These are phyloP conservation scores for Tauraco hartlaubi DNA, from an alignment of 2,797 vertebrate genomes.

Conservation along the genomic window DNA sequence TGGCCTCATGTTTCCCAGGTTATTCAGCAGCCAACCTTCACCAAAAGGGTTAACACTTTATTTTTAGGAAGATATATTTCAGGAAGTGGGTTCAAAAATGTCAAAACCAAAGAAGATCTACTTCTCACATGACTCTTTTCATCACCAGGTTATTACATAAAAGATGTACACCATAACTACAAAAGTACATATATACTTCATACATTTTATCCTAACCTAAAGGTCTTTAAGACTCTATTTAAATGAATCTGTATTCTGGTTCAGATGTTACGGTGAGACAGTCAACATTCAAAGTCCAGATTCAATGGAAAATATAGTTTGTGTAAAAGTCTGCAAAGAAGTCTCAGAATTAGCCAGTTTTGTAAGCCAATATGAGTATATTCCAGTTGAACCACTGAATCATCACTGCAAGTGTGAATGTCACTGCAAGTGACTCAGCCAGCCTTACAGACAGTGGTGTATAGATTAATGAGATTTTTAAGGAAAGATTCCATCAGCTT, in stretches of 20 bases:
- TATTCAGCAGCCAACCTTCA: background rate
- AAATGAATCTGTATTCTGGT: background rate
- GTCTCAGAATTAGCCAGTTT: background rate
- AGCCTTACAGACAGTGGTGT: background rate
- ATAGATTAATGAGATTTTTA: background rate
- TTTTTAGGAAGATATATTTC: background rate
- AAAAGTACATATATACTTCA: background rate
- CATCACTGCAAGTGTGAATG: background rate
- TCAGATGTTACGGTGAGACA: background rate
- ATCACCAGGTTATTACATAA: background rate
- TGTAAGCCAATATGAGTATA: background rate
- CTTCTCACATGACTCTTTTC: background rate
- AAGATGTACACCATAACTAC: background rate
- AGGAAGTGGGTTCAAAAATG: background rate
- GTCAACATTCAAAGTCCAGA: background rate
- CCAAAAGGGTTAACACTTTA: background rate
- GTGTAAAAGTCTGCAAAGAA: background rate
- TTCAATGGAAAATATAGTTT: background rate
- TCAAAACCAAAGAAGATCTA: background rate
- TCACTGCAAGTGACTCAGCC: background rate
- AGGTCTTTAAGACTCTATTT: background rate
- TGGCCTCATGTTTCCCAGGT: background rate
- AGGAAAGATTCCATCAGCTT: background rate
- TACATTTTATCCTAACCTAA: background rate
- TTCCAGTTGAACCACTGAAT: slow-evolving; percentile 1